Percentiles rank a stretch among this genome's conserved stretches.
phyloP scores from a whole-genome alignment of 1,140 invertebrate genomes.

The Aphaenogaster rudis region DNA sequence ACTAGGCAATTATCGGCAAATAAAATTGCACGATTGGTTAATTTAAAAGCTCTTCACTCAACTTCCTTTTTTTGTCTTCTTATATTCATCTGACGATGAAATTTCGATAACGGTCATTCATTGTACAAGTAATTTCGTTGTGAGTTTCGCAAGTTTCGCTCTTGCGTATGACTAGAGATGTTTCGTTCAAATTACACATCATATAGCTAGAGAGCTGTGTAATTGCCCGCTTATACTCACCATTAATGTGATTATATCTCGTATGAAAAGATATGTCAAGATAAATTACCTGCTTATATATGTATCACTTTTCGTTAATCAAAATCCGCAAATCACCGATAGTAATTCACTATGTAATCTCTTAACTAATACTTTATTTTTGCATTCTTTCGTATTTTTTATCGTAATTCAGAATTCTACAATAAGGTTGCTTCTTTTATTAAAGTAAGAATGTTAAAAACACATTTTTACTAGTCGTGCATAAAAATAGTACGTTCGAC shows the following conservation, averaged over 20 bases:
- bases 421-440: background rate
- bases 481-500: background rate
- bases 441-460: background rate
- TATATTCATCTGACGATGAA: conserved; percentile 4
- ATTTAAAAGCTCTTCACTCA: conserved; percentile 54
- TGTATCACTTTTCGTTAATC: background rate
- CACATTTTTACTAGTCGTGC: background rate
- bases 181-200: conserved; percentile 13
- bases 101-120: conserved; percentile 41
- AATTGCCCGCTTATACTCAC: background rate
- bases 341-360: background rate
- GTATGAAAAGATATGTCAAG: background rate
- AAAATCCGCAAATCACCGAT: background rate
- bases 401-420: background rate
- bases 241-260: background rate
- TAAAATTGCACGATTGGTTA: conserved; percentile 48
- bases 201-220: background rate
- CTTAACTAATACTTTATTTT: background rate
- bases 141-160: conserved; percentile 1
- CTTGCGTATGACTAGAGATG: background rate
- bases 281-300: background rate
- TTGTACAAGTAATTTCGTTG: conserved; percentile 17
- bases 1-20: conserved; percentile 57
- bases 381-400: background rate
- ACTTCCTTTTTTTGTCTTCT: conserved; percentile 13